Evolutionary conservation across 2,888 invertebrate genomes (phyloP).

Genomic region (Abrostola tripartita): DNA sequence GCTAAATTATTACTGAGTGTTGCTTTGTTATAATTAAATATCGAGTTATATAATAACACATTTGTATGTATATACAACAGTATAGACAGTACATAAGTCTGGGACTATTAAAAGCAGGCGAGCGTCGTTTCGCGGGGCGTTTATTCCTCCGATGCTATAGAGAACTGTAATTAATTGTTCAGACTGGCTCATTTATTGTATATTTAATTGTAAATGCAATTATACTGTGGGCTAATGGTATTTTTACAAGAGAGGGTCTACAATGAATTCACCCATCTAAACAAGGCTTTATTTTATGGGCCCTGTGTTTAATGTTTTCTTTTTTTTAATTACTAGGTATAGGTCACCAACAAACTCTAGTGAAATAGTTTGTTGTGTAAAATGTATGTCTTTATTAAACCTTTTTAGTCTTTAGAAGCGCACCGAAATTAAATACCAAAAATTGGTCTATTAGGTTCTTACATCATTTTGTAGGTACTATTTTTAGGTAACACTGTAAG

Average conservation of each 20-base stretch:
- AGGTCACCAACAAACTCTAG: background rate
- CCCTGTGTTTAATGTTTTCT: constrained; percentile 1
- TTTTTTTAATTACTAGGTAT: background rate
- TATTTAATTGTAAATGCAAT: constrained; percentile 68
- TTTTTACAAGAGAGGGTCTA: constrained; percentile 39
- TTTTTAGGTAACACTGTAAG: too few relatives aligned
- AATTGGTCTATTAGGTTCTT: too few relatives aligned
- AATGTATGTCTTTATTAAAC: too few relatives aligned
- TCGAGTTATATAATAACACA: constrained; percentile 38
- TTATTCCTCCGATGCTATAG: constrained; percentile 71
- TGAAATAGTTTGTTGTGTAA: too few relatives aligned
- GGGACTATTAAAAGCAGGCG: constrained; percentile 81
- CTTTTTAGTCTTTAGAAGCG: too few relatives aligned
- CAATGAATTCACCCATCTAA: constrained; percentile 9
- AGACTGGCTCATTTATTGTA: constrained; percentile 65
- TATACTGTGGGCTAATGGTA: constrained; percentile 51
- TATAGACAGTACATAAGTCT: constrained; percentile 68
- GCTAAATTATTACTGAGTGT: constrained; percentile 33
- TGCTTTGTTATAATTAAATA: constrained; percentile 1
- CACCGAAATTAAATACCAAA: too few relatives aligned
- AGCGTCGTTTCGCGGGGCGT: constrained; percentile 71
- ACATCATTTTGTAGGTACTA: too few relatives aligned
- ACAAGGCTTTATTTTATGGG: constrained; percentile 3
- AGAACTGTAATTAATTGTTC: constrained; percentile 70
- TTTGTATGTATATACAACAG: too few relatives aligned